A percentile compares a stretch with the other conserved stretches of the same genome.
These are phyloP conservation scores for Pseudochirops corinnae DNA, from an alignment of 2,797 vertebrate genomes.

Conservation along the genomic window DNA sequence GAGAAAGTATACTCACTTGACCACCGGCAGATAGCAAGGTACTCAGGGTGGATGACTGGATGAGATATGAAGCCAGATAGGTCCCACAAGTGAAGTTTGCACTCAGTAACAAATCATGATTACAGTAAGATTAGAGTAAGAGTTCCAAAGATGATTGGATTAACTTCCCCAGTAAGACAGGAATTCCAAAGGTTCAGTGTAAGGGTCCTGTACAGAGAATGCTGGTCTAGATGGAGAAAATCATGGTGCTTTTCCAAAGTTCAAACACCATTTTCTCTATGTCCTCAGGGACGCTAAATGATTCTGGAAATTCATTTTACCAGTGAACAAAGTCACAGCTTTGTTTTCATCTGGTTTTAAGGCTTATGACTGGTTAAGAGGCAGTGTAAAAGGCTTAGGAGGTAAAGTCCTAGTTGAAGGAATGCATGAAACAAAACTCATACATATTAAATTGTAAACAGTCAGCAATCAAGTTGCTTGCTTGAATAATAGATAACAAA, in stretches of 20 bases:
- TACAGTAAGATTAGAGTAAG: not conserved
- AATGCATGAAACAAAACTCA: not conserved
- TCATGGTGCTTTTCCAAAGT: not conserved
- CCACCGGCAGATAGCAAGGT: not conserved
- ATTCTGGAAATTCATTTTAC: not conserved
- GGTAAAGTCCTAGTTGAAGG: not conserved
- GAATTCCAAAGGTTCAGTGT: not conserved
- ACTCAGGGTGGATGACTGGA: not conserved
- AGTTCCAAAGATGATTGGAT: not conserved
- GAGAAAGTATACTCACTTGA: not conserved
- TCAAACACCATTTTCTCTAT: not conserved
- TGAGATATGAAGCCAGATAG: not conserved
- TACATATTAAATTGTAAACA: not conserved
- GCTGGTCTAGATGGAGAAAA: not conserved
- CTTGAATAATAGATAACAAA: not conserved
- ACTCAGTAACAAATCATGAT: not conserved
- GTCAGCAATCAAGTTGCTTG: not conserved
- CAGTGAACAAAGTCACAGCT: not conserved
- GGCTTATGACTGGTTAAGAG: not conserved
- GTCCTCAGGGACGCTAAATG: not conserved
- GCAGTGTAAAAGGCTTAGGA: conserved; percentile 3
- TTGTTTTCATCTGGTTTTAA: not conserved
- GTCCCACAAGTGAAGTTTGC: not conserved
- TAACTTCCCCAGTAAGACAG: not conserved
- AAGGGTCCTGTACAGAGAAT: not conserved